These are phyloP conservation scores for Macaca mulatta DNA, from an alignment of 2,113 vertebrate species.

Conservation along the genomic window DNA sequence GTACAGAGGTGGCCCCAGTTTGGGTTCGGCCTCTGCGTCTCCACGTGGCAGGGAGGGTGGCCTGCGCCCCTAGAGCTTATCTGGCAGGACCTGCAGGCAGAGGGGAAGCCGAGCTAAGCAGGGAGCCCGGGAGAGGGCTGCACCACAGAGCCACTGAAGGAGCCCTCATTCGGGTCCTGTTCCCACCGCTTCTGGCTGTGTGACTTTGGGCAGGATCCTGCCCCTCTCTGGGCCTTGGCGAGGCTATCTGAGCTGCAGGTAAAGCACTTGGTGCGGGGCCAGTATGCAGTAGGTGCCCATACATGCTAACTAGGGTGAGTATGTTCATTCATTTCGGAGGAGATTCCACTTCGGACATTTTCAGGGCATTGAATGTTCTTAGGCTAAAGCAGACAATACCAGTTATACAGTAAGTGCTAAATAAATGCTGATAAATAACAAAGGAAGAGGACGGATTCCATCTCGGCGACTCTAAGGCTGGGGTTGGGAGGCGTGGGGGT, in stretches of 20 bases:
- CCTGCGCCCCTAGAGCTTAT: conserved; percentile 90
- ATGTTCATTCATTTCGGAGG: background rate
- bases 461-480: background rate
- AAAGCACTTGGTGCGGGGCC: background rate
- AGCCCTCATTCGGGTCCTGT: background rate
- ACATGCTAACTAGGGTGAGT: background rate
- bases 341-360: background rate
- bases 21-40: background rate
- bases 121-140: background rate
- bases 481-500: background rate
- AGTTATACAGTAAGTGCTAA: background rate
- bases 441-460: background rate
- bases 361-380: background rate
- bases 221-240: background rate
- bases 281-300: background rate
- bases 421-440: background rate
- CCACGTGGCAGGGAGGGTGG: conserved; percentile 28
- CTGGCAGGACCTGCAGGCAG: conserved; percentile 92
- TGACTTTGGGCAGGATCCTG: background rate
- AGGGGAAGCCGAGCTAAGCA: conserved; percentile 44
- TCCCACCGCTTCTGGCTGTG: background rate
- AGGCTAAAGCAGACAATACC: background rate
- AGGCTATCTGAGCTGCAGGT: background rate
- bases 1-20: background rate
- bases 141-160: background rate